Conservation (phyloP, 2,113 vertebrate genomes). For the Dendropsophus ebraccatus region DNA sequence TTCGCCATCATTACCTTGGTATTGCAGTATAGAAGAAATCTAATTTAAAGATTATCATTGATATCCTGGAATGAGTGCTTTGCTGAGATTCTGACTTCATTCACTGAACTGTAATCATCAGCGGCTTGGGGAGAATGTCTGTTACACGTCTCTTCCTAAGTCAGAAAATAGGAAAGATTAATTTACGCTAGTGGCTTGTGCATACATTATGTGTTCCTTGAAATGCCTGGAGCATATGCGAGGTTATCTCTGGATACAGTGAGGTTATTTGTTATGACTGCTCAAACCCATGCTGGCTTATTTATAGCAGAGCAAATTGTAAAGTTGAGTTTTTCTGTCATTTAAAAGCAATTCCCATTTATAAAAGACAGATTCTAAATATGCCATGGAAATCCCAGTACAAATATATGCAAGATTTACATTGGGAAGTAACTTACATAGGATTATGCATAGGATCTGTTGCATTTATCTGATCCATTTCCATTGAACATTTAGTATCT, state of each 20-base stretch:
- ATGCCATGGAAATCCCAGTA: neutral
- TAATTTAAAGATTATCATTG: constrained; percentile 38
- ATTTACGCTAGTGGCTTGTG: constrained; percentile 51
- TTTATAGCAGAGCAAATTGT: constrained; percentile 49
- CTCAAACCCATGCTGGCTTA: constrained; percentile 39
- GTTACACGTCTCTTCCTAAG: constrained; percentile 39
- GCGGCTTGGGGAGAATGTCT: constrained; percentile 38
- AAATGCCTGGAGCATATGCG: constrained; percentile 43
- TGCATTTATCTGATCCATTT: too few relatives aligned
- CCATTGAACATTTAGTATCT: too few relatives aligned
- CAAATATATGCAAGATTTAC: too few relatives aligned
- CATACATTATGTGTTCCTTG: constrained; percentile 53
- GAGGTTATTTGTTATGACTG: constrained; percentile 54
- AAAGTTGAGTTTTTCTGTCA: constrained; percentile 38
- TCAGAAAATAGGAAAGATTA: constrained; percentile 50
- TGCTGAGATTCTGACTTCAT: constrained; percentile 30
- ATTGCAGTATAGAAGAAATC: neutral
- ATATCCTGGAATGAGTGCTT: neutral
- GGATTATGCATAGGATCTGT: too few relatives aligned
- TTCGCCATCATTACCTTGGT: constrained; percentile 37
- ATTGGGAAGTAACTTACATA: too few relatives aligned
- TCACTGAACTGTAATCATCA: constrained; percentile 45
- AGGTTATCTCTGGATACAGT: constrained; percentile 45
- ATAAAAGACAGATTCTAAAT: neutral
- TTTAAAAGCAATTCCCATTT: constrained; percentile 26